Percentiles rank a stretch among this genome's conserved stretches.
Conservation (phyloP, 2,113 vertebrate genomes). For the Porphyrio hochstetteri region DNA sequence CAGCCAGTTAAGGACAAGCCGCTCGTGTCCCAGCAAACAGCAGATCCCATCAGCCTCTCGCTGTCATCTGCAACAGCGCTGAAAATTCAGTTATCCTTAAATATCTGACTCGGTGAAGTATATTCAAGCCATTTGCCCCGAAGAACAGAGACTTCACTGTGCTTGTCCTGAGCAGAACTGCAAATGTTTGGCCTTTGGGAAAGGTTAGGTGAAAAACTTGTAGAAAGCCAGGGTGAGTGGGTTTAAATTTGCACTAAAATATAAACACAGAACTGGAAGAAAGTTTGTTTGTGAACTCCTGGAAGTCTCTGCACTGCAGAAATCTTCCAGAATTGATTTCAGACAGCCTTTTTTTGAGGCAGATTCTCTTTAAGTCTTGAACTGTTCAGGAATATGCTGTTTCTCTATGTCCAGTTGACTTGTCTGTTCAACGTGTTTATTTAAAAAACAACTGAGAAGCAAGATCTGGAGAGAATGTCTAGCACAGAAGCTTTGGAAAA, state of each 20-base stretch:
- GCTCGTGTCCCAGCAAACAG: accelerated
- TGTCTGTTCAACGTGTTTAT: not conserved
- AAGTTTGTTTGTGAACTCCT: not conserved
- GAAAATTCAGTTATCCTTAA: not conserved
- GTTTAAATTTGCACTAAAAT: not conserved
- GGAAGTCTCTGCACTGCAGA: not conserved
- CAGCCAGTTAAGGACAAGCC: accelerated
- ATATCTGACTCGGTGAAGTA: not conserved
- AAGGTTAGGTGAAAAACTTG: not conserved
- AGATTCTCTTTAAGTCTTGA: not conserved
- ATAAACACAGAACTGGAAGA: not conserved
- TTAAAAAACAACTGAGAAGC: not conserved
- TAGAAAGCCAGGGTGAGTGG: not conserved
- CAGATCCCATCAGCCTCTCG: accelerated
- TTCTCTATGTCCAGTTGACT: not conserved
- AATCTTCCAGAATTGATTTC: not conserved
- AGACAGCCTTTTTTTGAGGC: not conserved
- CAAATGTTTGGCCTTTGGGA: not conserved
- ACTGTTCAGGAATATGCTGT: not conserved
- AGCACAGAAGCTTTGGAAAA: not conserved
- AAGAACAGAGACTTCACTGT: not conserved
- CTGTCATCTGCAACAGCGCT: accelerated
- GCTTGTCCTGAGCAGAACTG: not conserved
- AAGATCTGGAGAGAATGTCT: not conserved
- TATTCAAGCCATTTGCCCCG: not conserved